A percentile compares a stretch with the other conserved stretches of the same genome.
These are phyloP conservation scores for Benitochromis conjunctus DNA, from an alignment of 2,113 vertebrate species.

Conservation along the genomic window DNA sequence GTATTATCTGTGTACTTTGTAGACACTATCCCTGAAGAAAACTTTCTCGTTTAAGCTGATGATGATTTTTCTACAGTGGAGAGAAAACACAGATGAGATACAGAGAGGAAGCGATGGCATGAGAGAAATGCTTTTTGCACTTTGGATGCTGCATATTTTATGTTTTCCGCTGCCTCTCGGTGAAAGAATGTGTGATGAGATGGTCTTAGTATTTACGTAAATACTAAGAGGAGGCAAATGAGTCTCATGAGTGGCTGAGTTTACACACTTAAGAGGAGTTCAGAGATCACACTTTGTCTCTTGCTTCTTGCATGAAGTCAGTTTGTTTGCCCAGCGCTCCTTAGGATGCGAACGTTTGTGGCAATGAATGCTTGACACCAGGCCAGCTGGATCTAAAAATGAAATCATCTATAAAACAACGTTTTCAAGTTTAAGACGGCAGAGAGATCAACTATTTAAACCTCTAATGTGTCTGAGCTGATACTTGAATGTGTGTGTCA, in stretches of 20 bases:
- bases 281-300: not conserved
- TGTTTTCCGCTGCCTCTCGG: constrained; percentile 21
- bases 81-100: not conserved
- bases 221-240: constrained; percentile 6
- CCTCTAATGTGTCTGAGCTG: not conserved
- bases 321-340: not conserved
- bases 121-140: not conserved
- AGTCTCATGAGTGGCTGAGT: constrained; percentile 6
- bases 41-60: not conserved
- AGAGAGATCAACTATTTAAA: not conserved
- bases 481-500: not conserved
- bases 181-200: constrained; percentile 35
- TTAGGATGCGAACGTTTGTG: not conserved
- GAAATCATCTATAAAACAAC: not conserved
- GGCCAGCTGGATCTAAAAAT: not conserved
- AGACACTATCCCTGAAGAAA: not conserved
- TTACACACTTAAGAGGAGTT: not conserved
- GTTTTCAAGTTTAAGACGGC: not conserved
- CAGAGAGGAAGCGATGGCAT: not conserved
- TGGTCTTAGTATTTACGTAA: constrained; percentile 27
- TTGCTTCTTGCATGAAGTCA: not conserved
- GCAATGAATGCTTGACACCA: not conserved
- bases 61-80: not conserved
- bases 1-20: not conserved
- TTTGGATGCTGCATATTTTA: constrained; percentile 47